Conservation (phyloP, 1,140 invertebrate genomes). For the Anagrus nilaparvatae region DNA sequence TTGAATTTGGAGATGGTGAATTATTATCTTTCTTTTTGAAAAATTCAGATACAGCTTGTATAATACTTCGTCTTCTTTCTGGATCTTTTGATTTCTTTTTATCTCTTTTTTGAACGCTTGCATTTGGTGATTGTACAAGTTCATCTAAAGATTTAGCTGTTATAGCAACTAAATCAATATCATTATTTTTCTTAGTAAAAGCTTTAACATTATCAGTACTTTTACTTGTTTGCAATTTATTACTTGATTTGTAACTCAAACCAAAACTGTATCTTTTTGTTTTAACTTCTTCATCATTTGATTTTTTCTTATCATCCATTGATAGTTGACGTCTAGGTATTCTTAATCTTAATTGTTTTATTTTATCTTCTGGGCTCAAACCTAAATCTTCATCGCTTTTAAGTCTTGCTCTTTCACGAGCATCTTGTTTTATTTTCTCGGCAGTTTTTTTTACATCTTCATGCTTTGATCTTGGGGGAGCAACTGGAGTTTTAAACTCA, state of each 20-base stretch:
- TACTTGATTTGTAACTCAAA: slow-evolving; percentile 17
- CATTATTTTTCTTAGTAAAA: slow-evolving; percentile 24
- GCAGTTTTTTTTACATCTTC: slow-evolving; percentile 43
- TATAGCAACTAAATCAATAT: slow-evolving; percentile 18
- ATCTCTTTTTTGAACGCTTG: slow-evolving; percentile 24
- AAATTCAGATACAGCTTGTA: slow-evolving; percentile 73
- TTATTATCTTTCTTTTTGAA: slow-evolving; percentile 53
- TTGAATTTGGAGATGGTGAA: slow-evolving; percentile 23
- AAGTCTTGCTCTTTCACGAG: slow-evolving; percentile 54
- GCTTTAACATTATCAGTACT: slow-evolving; percentile 38
- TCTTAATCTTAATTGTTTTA: slow-evolving; percentile 46
- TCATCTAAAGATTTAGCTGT: slow-evolving; percentile 37
- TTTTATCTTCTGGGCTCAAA: slow-evolving; percentile 60
- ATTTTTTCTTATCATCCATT: slow-evolving; percentile 27
- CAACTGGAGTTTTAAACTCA: slow-evolving; percentile 38
- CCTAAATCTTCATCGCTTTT: slow-evolving; percentile 64
- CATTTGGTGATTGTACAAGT: slow-evolving; percentile 17
- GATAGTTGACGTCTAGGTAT: slow-evolving; percentile 32
- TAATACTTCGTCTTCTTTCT: slow-evolving; percentile 69
- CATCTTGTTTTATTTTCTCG: slow-evolving; percentile 55
- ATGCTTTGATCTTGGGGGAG: slow-evolving; percentile 38
- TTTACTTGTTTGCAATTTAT: slow-evolving; percentile 35
- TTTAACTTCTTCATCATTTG: slow-evolving; percentile 26
- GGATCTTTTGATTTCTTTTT: slow-evolving; percentile 50
- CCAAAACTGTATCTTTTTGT: slow-evolving; percentile 29